A percentile compares a stretch with the other conserved stretches of the same genome.
Conservation (phyloP, 2,888 invertebrate species). For the Drosophila aldrichi region DNA sequence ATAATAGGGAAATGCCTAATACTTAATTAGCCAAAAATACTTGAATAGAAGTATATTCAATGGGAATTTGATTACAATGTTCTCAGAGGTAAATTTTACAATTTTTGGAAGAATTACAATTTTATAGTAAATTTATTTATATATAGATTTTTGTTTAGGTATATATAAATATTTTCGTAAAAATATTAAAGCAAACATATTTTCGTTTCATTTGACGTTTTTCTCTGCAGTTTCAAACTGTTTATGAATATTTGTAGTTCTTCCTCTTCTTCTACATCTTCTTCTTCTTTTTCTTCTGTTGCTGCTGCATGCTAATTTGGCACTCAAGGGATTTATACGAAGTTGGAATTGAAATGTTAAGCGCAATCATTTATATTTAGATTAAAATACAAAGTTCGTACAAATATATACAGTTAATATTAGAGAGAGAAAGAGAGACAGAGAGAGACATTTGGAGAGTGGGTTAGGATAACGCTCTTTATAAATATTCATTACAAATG, state of each 20-base stretch:
- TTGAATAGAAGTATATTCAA: constrained; percentile 5
- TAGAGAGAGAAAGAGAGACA: constrained; percentile 8
- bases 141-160: constrained; percentile 20
- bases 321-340: constrained; percentile 55
- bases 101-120: constrained; percentile 32
- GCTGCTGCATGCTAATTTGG: constrained; percentile 69
- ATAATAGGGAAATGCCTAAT: constrained; percentile 24
- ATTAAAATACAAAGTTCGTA: constrained; percentile 40
- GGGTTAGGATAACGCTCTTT: constrained; percentile 47
- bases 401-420: constrained; percentile 70
- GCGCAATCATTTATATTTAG: constrained; percentile 52
- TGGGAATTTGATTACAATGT: constrained; percentile 20
- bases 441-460: not conserved
- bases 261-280: constrained; percentile 3
- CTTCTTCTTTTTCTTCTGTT: constrained; percentile 17
- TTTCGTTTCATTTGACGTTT: constrained; percentile 19
- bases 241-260: constrained; percentile 9
- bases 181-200: constrained; percentile 64
- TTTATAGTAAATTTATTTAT: constrained; percentile 6
- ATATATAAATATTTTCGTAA: constrained; percentile 50
- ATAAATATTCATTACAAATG: constrained; percentile 78
- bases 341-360: constrained; percentile 24
- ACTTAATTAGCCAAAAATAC: constrained; percentile 28
- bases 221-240: constrained; percentile 70
- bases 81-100: constrained; percentile 39